phyloP scores from a whole-genome alignment of 2,113 vertebrate genomes.

The Pimephales promelas region DNA sequence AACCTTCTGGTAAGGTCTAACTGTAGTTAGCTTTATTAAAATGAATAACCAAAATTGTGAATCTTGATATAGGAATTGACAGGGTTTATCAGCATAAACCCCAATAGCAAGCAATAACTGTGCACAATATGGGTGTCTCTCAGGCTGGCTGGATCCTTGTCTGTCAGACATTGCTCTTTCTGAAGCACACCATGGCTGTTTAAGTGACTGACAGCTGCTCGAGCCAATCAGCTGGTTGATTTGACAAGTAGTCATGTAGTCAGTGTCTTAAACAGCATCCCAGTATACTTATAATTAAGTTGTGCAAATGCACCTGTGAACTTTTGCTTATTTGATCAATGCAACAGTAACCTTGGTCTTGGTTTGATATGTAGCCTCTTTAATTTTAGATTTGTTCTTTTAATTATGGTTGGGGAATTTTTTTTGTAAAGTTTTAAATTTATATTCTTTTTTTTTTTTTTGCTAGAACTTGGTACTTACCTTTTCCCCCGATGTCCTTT shows the following conservation, averaged over 20 bases:
- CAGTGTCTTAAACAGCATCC: background rate
- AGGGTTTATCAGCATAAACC: slow-evolving; percentile 33
- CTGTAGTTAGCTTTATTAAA: slow-evolving; percentile 53
- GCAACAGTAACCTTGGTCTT: background rate
- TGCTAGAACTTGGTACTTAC: slow-evolving; percentile 59
- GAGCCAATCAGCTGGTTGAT: slow-evolving; percentile 57
- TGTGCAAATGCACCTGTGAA: slow-evolving; percentile 41
- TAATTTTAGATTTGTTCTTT: background rate
- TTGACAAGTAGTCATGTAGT: slow-evolving; percentile 40
- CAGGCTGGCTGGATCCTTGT: slow-evolving; percentile 50
- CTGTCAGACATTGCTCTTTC: slow-evolving; percentile 26
- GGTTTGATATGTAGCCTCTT: slow-evolving; percentile 28
- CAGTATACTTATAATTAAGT: background rate
- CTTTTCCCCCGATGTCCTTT: slow-evolving; percentile 56
- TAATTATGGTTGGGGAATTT: background rate
- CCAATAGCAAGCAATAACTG: slow-evolving; percentile 5
- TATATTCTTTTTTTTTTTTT: slow-evolving; percentile 53
- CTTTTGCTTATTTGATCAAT: slow-evolving; percentile 8
- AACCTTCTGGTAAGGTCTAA: slow-evolving; percentile 73
- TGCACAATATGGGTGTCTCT: slow-evolving; percentile 43
- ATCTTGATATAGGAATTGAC: slow-evolving; percentile 34
- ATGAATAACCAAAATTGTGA: slow-evolving; percentile 42
- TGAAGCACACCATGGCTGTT: slow-evolving; percentile 40
- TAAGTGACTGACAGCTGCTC: slow-evolving; percentile 40
- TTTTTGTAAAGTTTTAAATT: background rate